Base-by-base conservation (phyloP, 2,113 vertebrate genomes). In the Bubo bubo region DNA sequence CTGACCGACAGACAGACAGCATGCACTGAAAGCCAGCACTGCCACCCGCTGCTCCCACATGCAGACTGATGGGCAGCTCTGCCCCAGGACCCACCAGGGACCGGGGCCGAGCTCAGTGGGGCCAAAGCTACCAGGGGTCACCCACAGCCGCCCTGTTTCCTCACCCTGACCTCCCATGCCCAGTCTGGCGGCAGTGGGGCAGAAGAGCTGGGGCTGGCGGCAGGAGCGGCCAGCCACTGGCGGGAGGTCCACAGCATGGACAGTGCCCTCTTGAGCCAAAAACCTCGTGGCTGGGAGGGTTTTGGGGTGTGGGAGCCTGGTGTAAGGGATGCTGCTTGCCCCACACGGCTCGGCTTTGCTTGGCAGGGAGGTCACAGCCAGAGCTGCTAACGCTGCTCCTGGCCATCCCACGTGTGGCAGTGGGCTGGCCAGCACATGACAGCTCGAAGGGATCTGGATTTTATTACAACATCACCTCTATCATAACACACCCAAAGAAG, bases 241-340 rank as follows among this genome's bases (percentile, higher is more conserved):
- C 6, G 2, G 58, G 34, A 37, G 41, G 35, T 43, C 63, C 22
- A 37, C 0, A 0, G 41, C 53, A 20, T 0, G 1, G 52, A 6
- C 0, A 0, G 8, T 35, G 26, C 32, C 22, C 3, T 0, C 17
- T 7, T 3, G 35, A 56, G 43, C 49, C 4, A 3, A 19, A 45
- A 64, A 20, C 11, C 10, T 2, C 0, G 0, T 0, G 3, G 8
- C 6, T 0, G 6, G 66, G 64, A 49, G 13, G 52, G 12, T 35
- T 49, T 88, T 79, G 47, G 70, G 43, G 23, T 39, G 53, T 0
- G 1, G 28, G n/a, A 85, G 30, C 20, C n/a, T 2, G 0, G 26
- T 0, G 0, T 10, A 18, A 50, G 35, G 14, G 16, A 8, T 1
- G 4, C 7, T 12, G 53, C 6, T 47, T 21, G 53, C 6, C 30